Conservation (phyloP, 2,797 vertebrate genomes). For the Danio tinwini region DNA sequence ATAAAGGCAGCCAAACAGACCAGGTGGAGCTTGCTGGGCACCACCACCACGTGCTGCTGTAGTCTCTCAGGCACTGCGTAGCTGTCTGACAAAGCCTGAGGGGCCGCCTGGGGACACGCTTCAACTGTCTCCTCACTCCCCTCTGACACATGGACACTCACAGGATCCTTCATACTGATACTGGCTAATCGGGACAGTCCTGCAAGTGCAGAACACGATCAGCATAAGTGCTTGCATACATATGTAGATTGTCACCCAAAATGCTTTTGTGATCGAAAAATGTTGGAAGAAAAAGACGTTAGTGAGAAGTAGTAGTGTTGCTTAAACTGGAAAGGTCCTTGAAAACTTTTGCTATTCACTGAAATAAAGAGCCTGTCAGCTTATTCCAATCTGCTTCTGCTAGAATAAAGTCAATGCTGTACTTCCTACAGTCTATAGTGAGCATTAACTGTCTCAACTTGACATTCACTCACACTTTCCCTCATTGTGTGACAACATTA, state of each 20-base stretch:
- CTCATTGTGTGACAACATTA: background rate
- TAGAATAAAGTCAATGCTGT: background rate
- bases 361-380: background rate
- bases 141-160: slow-evolving; percentile 83
- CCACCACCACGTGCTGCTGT: slow-evolving; percentile 83
- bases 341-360: background rate
- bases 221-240: background rate
- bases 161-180: slow-evolving; percentile 85
- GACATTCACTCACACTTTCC: background rate
- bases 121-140: background rate
- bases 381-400: background rate
- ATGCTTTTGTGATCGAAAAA: slow-evolving; percentile 23
- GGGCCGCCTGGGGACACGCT: slow-evolving; percentile 12
- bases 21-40: slow-evolving; percentile 92
- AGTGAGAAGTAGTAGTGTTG: background rate
- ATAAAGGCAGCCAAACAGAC: slow-evolving; percentile 92
- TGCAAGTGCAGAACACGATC: slow-evolving; percentile 60
- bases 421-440: background rate
- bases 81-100: slow-evolving; percentile 66
- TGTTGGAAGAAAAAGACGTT: background rate
- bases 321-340: background rate
- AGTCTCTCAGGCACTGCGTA: slow-evolving; percentile 87
- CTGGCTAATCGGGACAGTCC: slow-evolving; percentile 85
- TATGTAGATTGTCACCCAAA: background rate
- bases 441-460: background rate